These are phyloP conservation scores for Maniola jurtina DNA, from an alignment of 1,140 invertebrate species.

Conservation along the genomic window DNA sequence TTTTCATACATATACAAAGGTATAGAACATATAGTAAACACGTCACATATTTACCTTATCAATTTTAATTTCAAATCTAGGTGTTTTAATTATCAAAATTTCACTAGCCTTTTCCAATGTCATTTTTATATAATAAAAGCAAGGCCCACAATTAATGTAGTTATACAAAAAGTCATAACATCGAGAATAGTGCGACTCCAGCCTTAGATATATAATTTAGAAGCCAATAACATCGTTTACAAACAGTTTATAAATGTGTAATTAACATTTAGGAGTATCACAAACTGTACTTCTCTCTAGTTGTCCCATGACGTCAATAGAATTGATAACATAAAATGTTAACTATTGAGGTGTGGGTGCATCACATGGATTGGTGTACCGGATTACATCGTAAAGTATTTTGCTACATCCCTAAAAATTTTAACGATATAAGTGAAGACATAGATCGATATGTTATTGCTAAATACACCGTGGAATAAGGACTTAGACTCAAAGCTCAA, in stretches of 20 bases:
- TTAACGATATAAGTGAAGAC: conserved; percentile 52
- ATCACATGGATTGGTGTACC: conserved; percentile 7
- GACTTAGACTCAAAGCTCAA: conserved; percentile 2
- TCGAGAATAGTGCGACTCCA: conserved; percentile 38
- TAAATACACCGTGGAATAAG: conserved; percentile 45
- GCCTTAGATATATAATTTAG: conserved; percentile 35
- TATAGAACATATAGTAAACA: conserved; percentile 31
- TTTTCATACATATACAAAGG: conserved; percentile 26
- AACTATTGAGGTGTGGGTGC: neutral
- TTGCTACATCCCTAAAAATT: conserved; percentile 33
- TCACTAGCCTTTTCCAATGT: conserved; percentile 76
- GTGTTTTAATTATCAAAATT: conserved; percentile 75
- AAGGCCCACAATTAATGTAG: conserved; percentile 58
- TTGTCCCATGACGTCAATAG: conserved; percentile 19
- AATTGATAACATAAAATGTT: conserved; percentile 3
- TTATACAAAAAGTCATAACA: conserved; percentile 41
- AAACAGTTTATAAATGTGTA: conserved; percentile 28
- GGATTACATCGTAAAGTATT: neutral
- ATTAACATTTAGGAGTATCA: conserved; percentile 33
- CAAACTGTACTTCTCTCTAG: conserved; percentile 35
- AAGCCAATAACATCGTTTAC: conserved; percentile 41
- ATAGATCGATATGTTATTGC: conserved; percentile 64
- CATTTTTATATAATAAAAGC: conserved; percentile 65
- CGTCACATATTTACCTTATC: conserved; percentile 51
- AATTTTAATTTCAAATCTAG: conserved; percentile 69